Evolutionary conservation across 2,113 vertebrate genomes (phyloP).

Genomic region (Hydropotes inermis): DNA sequence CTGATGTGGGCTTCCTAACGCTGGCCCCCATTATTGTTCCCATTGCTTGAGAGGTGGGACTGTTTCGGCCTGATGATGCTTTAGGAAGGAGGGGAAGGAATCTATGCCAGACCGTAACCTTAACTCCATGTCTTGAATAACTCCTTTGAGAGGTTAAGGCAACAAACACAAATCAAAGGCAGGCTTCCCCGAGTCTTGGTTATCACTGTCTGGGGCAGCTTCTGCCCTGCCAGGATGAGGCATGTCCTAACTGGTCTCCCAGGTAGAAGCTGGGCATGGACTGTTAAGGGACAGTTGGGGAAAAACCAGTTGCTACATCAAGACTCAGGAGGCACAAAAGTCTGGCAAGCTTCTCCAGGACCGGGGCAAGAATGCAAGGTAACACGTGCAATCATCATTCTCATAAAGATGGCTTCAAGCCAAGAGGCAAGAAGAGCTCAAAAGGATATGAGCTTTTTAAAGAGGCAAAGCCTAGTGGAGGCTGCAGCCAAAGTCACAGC

Average conservation of each 20-base stretch:
- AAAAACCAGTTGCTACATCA: neutral
- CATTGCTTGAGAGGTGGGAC: neutral
- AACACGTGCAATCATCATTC: neutral
- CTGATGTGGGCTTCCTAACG: neutral
- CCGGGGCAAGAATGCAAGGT: neutral
- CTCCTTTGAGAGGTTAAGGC: neutral
- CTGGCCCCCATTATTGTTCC: neutral
- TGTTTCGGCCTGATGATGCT: neutral
- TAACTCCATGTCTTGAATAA: neutral
- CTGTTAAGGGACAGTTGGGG: neutral
- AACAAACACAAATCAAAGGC: neutral
- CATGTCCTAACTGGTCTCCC: neutral
- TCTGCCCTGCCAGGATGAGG: neutral
- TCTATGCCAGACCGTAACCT: neutral
- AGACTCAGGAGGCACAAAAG: neutral
- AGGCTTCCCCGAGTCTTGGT: neutral
- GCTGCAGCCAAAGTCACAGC: neutral
- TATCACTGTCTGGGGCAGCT: neutral
- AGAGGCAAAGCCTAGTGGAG: neutral
- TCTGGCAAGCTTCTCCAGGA: neutral
- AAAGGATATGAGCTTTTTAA: neutral
- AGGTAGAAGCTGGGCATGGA: neutral
- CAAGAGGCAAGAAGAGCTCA: neutral
- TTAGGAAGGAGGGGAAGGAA: neutral
- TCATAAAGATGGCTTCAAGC: neutral